Percentiles rank a stretch among this genome's conserved stretches.
These are phyloP conservation scores for Limnothrissa miodon DNA, from an alignment of 2,113 vertebrate species.

Conservation along the genomic window DNA sequence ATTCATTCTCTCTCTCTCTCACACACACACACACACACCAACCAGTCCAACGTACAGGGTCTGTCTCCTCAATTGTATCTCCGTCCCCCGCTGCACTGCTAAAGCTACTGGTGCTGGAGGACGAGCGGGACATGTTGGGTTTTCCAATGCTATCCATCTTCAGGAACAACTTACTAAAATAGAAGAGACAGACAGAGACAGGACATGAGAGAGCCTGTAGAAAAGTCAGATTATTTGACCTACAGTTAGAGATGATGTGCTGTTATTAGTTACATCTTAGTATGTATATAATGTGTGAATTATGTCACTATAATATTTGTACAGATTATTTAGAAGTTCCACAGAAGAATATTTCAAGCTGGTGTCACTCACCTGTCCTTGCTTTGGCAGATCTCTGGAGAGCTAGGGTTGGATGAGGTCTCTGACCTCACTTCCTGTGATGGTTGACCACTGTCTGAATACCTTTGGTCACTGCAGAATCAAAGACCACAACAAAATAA, in stretches of 20 bases:
- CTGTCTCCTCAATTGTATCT: slow-evolving; percentile 79
- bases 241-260: not conserved
- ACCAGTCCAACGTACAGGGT: slow-evolving; percentile 72
- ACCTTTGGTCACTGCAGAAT: slow-evolving; percentile 78
- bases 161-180: slow-evolving; percentile 69
- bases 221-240: not conserved
- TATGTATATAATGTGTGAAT: too few relatives aligned
- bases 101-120: slow-evolving; percentile 90
- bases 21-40: not conserved
- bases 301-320: not conserved
- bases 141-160: slow-evolving; percentile 81
- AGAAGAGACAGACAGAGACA: not conserved
- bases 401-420: slow-evolving; percentile 88
- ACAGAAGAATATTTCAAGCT: not conserved
- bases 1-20: not conserved
- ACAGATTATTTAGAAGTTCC: not conserved
- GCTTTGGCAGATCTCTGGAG: slow-evolving; percentile 86
- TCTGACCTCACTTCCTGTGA: slow-evolving; percentile 85
- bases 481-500: slow-evolving; percentile 55
- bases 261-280: too few relatives aligned
- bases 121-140: slow-evolving; percentile 83
- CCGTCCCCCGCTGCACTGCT: slow-evolving; percentile 79
- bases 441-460: slow-evolving; percentile 78
- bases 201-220: not conserved
- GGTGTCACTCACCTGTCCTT: slow-evolving; percentile 78